These are phyloP conservation scores for Trichoplax adhaerens DNA, from an alignment of 37 sponge, comb jelly and placozoan species.

Conservation along the genomic window DNA sequence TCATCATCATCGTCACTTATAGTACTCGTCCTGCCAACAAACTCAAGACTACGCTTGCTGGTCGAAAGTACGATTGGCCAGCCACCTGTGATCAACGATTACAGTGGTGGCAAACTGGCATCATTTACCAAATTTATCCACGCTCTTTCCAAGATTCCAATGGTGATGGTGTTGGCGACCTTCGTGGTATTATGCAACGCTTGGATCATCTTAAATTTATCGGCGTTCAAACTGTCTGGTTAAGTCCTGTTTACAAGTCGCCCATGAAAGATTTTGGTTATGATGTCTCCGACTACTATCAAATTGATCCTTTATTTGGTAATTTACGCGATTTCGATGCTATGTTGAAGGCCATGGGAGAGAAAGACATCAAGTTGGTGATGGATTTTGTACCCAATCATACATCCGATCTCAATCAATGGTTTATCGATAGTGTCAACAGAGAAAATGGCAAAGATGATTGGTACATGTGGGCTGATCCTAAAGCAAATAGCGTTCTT, in stretches of 20 bases:
- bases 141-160: slow-evolving; percentile 58
- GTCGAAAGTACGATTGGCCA: too few relatives aligned
- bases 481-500: neutral
- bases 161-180: slow-evolving; percentile 60
- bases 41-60: too few relatives aligned
- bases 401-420: slow-evolving; percentile 60
- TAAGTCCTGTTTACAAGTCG: slow-evolving; percentile 66
- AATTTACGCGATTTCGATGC: slow-evolving; percentile 38
- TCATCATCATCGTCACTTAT: too few relatives aligned
- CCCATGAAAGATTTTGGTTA: slow-evolving; percentile 66
- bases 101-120: slow-evolving; percentile 58
- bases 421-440: slow-evolving; percentile 60
- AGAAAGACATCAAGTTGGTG: slow-evolving; percentile 31
- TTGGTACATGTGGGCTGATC: slow-evolving; percentile 76
- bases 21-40: too few relatives aligned
- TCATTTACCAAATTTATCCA: slow-evolving; percentile 79
- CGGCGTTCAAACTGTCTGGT: slow-evolving; percentile 55
- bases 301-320: slow-evolving; percentile 43
- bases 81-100: too few relatives aligned
- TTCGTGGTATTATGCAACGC: slow-evolving; percentile 37
- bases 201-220: slow-evolving; percentile 40
- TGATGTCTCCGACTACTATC: slow-evolving; percentile 53
- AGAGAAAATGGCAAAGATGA: slow-evolving; percentile 37
- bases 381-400: slow-evolving; percentile 88
- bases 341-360: slow-evolving; percentile 28